Evolutionary conservation across 2,888 invertebrate genomes (phyloP), one percentile per base, ranked within the genome.

Genomic region (Lasioglossum morio): DNA sequence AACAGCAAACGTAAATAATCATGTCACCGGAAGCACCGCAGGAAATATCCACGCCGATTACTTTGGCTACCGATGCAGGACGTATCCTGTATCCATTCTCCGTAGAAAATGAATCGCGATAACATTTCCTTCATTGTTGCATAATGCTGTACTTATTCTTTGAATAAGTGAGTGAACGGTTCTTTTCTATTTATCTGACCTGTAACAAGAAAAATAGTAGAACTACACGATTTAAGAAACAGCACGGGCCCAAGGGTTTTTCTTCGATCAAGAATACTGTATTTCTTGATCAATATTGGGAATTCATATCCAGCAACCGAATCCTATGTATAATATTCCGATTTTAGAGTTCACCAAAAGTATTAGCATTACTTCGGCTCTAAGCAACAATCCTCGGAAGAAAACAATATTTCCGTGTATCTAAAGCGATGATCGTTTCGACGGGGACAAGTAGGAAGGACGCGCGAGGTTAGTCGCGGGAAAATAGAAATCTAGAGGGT

Each of bases 401-500:
- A n/a, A 57, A 60, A 60, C 27, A 14, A 63, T 63, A 7, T 63
- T 30, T 16, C 16, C 30, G 30, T 30, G 27, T 53, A 30, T 63
- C 60, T 5, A 30, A 60, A 60, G 27, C 16, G 27, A 63, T 7
- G 14, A 63, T 27, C 30, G 27, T 7, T 30, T 63, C 27, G 30
- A 2, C 30, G 60, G 14, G 30, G 14, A 14, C 60, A 16, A 27
- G 60, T 16, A 30, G 27, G 27, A 30, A 16, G 60, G 27, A 30
- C 7, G 12, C 5, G 27, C 27, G 66, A 3, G 34, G 34, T 1
- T 30, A 19, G 34, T 19, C 2, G 66, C 19, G 8, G 19, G 23
- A 72, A 76, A 80, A 82, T 43, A 78, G 70, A 53, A 72, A 76
- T 48, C 37, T 40, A 72, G 30, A 74, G 53, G 57, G 16, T 23